These are phyloP conservation scores for Panagrolaimus sp. DNA, from an alignment of 1,140 invertebrate genomes.

Conservation along the genomic window DNA sequence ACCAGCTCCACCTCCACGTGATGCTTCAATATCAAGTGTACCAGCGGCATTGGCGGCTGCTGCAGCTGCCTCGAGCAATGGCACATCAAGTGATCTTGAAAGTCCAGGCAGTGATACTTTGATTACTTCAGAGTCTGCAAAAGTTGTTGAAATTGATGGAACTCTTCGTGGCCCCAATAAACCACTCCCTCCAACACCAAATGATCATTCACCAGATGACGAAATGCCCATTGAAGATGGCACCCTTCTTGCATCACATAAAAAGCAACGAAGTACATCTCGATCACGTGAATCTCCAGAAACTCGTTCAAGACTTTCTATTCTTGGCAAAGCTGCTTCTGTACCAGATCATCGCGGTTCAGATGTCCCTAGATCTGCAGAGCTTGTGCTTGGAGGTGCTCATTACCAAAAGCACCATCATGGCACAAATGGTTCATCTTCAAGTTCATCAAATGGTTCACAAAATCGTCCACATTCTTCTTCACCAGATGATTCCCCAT, in stretches of 20 bases:
- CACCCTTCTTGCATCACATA: conserved; percentile 29
- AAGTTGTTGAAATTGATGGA: conserved; percentile 26
- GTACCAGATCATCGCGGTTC: not conserved
- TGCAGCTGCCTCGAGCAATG: not conserved
- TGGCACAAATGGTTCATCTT: not conserved
- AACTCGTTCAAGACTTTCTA: not conserved
- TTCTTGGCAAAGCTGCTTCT: conserved; percentile 1
- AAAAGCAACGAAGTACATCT: conserved; percentile 24
- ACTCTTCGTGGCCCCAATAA: conserved; percentile 67
- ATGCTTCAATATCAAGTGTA: conserved; percentile 35
- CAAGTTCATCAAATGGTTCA: not conserved
- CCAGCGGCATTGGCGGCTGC: conserved; percentile 16
- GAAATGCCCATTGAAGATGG: conserved; percentile 61
- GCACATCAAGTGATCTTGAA: conserved; percentile 61
- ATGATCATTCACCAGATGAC: conserved; percentile 56
- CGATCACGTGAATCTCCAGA: conserved; percentile 13
- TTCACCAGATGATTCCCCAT: not conserved
- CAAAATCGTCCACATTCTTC: no score
- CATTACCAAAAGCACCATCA: not conserved
- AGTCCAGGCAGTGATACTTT: not conserved
- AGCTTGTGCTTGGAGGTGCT: conserved; percentile 1
- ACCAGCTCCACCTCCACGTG: conserved; percentile 71
- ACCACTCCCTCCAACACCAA: conserved; percentile 84
- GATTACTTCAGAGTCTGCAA: not conserved
- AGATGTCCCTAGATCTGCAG: conserved; percentile 10